Percentiles rank a stretch among this genome's conserved stretches.
These are phyloP conservation scores for Oriolus oriolus DNA, from an alignment of 2,113 vertebrate species.

Conservation along the genomic window DNA sequence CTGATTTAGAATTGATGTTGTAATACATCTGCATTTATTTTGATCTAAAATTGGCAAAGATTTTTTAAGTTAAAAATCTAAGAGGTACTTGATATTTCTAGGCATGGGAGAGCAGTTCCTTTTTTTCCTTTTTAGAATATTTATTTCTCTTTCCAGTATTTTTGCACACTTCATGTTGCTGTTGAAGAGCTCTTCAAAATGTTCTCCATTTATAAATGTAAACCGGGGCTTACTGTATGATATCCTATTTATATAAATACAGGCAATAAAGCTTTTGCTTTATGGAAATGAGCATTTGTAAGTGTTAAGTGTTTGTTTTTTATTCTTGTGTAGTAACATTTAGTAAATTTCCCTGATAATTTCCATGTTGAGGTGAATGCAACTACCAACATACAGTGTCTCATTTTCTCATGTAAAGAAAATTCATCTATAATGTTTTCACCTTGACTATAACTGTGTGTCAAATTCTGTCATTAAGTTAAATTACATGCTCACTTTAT, in stretches of 20 bases:
- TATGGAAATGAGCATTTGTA: not conserved
- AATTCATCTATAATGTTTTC: not conserved
- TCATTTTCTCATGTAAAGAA: not conserved
- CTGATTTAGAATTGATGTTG: not conserved
- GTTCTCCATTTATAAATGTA: slow-evolving; percentile 9
- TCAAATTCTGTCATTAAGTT: not conserved
- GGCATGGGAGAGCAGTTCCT: not conserved
- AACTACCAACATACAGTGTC: not conserved
- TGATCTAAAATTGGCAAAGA: not conserved
- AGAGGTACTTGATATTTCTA: slow-evolving; percentile 1
- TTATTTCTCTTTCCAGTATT: slow-evolving; percentile 39
- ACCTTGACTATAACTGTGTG: not conserved
- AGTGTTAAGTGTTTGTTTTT: not conserved
- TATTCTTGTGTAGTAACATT: not conserved
- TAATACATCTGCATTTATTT: not conserved
- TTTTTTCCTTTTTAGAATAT: not conserved
- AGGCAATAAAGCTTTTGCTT: slow-evolving; percentile 37
- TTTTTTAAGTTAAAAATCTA: not conserved
- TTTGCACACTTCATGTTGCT: slow-evolving; percentile 12
- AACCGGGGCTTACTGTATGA: not conserved
- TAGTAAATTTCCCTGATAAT: not conserved
- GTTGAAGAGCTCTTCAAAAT: slow-evolving; percentile 11
- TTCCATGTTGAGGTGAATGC: not conserved
- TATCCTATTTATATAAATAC: slow-evolving; percentile 16
- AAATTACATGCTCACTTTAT: not conserved